These are phyloP conservation scores for Drosophila ezoana DNA, from an alignment of 2,888 invertebrate species.

Conservation along the genomic window DNA sequence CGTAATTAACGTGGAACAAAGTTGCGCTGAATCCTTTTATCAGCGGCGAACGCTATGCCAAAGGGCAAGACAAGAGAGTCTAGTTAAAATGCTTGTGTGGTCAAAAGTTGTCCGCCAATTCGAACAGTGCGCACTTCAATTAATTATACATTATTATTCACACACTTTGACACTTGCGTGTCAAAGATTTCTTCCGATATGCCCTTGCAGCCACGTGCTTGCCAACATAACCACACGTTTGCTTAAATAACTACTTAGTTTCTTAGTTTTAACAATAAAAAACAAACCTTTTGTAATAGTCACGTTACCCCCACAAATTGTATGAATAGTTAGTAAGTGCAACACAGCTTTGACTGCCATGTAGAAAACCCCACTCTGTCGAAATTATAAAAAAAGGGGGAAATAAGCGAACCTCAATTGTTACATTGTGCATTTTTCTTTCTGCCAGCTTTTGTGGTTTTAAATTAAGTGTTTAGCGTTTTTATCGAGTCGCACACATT, in stretches of 20 bases:
- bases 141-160: too few relatives aligned
- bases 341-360: neutral
- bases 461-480: slow-evolving; percentile 61
- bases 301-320: neutral
- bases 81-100: slow-evolving; percentile 12
- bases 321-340: neutral
- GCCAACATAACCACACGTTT: too few relatives aligned
- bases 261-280: too few relatives aligned
- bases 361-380: too few relatives aligned
- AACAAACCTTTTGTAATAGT: neutral
- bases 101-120: slow-evolving; percentile 5
- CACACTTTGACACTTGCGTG: too few relatives aligned
- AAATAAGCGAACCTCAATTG: slow-evolving; percentile 9
- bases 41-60: slow-evolving; percentile 20
- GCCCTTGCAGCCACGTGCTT: too few relatives aligned
- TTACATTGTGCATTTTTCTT: slow-evolving; percentile 33
- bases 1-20: slow-evolving; percentile 71
- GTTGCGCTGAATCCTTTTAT: slow-evolving; percentile 57
- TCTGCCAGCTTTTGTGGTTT: slow-evolving; percentile 44
- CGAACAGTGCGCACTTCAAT: neutral
- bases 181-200: too few relatives aligned
- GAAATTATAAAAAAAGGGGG: too few relatives aligned
- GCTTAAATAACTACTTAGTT: too few relatives aligned
- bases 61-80: neutral
- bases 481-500: slow-evolving; percentile 13